These are phyloP conservation scores for Acronicta aceris DNA, from an alignment of 2,888 invertebrate species.

Conservation along the genomic window DNA sequence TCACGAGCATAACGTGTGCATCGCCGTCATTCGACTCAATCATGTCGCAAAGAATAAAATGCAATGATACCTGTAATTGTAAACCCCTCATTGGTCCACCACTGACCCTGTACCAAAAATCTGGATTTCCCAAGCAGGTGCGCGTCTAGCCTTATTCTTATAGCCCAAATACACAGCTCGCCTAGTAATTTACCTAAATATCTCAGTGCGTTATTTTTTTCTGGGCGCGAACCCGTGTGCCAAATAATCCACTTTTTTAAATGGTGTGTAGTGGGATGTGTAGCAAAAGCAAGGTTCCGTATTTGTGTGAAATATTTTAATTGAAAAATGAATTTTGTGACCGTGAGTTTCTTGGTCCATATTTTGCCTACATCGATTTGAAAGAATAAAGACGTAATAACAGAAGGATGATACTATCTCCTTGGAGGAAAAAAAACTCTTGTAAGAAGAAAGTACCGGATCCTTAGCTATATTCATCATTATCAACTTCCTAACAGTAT, in stretches of 20 bases:
- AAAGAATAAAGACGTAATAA: no score
- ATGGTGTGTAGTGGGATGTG: constrained; percentile 3
- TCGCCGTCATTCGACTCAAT: no score
- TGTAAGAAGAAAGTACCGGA: no score
- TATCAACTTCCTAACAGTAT: no score
- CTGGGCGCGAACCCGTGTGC: constrained; percentile 46
- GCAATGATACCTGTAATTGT: no score
- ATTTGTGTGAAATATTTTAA: neutral
- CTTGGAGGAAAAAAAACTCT: no score
- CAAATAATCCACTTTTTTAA: constrained; percentile 53
- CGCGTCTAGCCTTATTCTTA: constrained; percentile 19
- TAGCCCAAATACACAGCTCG: constrained; percentile 42
- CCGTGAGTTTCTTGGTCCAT: no score
- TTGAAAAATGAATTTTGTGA: neutral
- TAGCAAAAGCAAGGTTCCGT: constrained; percentile 24
- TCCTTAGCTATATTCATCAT: no score
- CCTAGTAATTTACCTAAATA: constrained; percentile 67
- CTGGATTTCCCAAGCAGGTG: constrained; percentile 9
- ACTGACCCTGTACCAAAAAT: constrained; percentile 16
- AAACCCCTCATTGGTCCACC: neutral
- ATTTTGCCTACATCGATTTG: no score
- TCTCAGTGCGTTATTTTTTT: constrained; percentile 55
- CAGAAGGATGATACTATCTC: no score
- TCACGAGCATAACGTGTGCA: no score
- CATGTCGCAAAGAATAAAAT: no score